These are phyloP conservation scores for Paramuricea clavata DNA, from an alignment of 92 coral and sea anemone genomes.

Conservation along the genomic window DNA sequence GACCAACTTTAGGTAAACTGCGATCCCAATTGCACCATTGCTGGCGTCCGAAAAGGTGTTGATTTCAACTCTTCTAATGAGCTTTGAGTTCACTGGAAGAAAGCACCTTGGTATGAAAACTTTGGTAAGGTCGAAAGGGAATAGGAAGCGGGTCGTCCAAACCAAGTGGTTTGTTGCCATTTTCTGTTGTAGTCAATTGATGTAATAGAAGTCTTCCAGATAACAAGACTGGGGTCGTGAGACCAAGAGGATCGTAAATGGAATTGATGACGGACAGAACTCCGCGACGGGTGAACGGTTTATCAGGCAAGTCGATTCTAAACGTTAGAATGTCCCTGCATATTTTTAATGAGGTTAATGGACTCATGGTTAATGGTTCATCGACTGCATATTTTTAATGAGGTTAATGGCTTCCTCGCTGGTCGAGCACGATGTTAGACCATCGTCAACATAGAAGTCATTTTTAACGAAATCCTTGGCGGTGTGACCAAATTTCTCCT, in stretches of 20 bases:
- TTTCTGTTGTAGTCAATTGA: neutral
- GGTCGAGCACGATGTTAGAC: too few species aligned
- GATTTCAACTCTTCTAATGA: constrained; percentile 37
- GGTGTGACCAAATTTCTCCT: too few species aligned
- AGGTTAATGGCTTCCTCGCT: too few species aligned
- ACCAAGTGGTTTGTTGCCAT: constrained; percentile 17
- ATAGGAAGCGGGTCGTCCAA: too few species aligned
- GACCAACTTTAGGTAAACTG: constrained; percentile 17
- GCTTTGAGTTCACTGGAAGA: constrained; percentile 31
- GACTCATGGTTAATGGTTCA: too few species aligned
- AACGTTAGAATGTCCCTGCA: too few species aligned
- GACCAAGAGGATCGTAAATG: constrained; percentile 54
- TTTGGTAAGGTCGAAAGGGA: too few species aligned
- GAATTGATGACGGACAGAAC: constrained; percentile 53
- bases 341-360: too few species aligned
- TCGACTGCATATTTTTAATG: too few species aligned
- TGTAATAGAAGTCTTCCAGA: neutral
- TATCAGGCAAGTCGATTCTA: too few species aligned
- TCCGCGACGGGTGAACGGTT: constrained; percentile 58
- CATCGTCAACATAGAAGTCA: too few species aligned
- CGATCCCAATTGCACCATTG: constrained; percentile 52
- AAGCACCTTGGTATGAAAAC: constrained; percentile 49
- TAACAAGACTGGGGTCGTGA: constrained; percentile 43
- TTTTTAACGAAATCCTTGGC: too few species aligned
- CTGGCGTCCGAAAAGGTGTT: constrained; percentile 64